Evolutionary conservation across 2,888 invertebrate species (phyloP).

Genomic region (Nemotelus nigrinus): DNA sequence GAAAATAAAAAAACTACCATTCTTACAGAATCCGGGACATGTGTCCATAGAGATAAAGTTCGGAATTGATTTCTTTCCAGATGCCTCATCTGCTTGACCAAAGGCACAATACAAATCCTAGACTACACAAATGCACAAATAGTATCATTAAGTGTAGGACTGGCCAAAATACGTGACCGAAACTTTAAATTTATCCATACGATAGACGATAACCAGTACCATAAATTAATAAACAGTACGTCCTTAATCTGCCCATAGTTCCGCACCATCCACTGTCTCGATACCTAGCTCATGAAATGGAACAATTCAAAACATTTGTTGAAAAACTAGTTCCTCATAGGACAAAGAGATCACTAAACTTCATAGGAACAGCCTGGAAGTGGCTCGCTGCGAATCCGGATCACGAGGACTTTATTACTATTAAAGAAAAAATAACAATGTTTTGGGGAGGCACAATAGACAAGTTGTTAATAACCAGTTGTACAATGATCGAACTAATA

Average conservation of each 20-base stretch:
- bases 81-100: not conserved
- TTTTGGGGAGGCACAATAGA: not conserved
- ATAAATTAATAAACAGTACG: not conserved
- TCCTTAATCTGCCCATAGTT: not conserved
- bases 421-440: slow-evolving; percentile 19
- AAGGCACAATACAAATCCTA: not conserved
- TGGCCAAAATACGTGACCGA: not conserved
- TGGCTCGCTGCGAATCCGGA: slow-evolving; percentile 8
- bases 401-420: not conserved
- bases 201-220: not conserved
- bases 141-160: not conserved
- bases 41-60: slow-evolving; percentile 31
- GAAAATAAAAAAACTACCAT: slow-evolving; percentile 31
- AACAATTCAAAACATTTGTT: too few relatives aligned
- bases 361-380: slow-evolving; percentile 1
- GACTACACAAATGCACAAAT: slow-evolving; percentile 18
- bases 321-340: not conserved
- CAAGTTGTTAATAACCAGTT: slow-evolving; percentile 24
- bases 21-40: slow-evolving; percentile 37
- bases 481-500: slow-evolving; percentile 25
- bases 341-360: slow-evolving; percentile 15
- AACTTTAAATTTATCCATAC: slow-evolving; percentile 8
- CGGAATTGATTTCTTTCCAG: slow-evolving; percentile 30
- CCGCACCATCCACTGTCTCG: slow-evolving; percentile 30
- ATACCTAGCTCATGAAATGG: slow-evolving; percentile 5